These are phyloP conservation scores for Tenualosa thibaudeaui DNA, from an alignment of 2,797 vertebrate genomes.

Conservation along the genomic window DNA sequence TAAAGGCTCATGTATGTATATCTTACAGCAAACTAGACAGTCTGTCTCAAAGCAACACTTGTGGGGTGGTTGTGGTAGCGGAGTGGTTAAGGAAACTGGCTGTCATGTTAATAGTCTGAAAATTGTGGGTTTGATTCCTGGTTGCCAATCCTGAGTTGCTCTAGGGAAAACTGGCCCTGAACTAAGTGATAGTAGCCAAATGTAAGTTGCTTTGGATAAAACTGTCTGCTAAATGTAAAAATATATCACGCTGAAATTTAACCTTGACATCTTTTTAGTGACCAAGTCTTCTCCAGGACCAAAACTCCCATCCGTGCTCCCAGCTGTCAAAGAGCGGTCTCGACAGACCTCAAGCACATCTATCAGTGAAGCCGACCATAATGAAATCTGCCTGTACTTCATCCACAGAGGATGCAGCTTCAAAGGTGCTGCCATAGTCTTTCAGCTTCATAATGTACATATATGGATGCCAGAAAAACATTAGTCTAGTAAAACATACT, in stretches of 20 bases:
- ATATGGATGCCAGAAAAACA: not conserved
- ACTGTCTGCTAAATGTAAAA: no score
- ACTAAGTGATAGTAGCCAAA: no score
- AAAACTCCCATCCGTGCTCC: not conserved
- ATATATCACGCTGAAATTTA: no score
- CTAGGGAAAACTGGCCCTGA: no score
- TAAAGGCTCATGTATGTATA: not conserved
- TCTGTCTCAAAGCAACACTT: no score
- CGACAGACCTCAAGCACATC: constrained; percentile 43
- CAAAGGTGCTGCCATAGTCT: constrained; percentile 65
- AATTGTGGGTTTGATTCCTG: no score
- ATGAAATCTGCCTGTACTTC: constrained; percentile 84
- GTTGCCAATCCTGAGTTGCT: no score
- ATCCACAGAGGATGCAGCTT: constrained; percentile 76
- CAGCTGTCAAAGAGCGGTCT: constrained; percentile 24
- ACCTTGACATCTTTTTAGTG: not conserved
- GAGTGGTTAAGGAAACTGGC: no score
- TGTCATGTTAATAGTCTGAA: no score
- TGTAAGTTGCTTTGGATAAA: no score
- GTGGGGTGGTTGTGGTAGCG: no score
- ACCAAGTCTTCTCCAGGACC: not conserved
- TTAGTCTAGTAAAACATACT: not conserved
- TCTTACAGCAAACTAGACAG: not conserved
- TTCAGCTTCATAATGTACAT: not conserved
- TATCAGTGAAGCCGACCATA: constrained; percentile 58